Conservation (phyloP, 2,888 invertebrate genomes). For the Lasioglossum figueresi region DNA sequence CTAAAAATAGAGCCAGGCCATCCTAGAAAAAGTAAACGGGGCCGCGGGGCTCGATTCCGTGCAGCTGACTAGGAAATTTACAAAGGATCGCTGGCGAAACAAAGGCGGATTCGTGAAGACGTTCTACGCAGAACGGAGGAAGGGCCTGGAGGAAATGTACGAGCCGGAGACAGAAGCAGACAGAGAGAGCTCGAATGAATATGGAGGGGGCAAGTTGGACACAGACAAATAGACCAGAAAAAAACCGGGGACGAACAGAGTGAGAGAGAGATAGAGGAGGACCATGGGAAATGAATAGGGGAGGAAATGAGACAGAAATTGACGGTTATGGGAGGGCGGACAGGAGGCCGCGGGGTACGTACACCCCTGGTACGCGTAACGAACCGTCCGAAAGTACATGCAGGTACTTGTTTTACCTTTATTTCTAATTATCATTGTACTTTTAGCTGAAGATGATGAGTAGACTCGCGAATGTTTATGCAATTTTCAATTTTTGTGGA, state of each 20-base stretch:
- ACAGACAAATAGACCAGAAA: background rate
- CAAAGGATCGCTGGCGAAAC: conserved; percentile 75
- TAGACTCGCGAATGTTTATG: too few relatives aligned
- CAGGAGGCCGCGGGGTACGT: conserved; percentile 57
- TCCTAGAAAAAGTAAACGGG: conserved; percentile 76
- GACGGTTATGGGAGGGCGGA: background rate
- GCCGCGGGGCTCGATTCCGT: conserved; percentile 70
- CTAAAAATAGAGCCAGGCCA: conserved; percentile 76
- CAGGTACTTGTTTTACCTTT: too few relatives aligned
- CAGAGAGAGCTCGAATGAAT: background rate
- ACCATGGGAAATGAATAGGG: conserved; percentile 19
- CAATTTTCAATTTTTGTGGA: too few relatives aligned
- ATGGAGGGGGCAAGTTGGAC: background rate
- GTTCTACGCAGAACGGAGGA: conserved; percentile 44
- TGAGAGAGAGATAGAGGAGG: background rate
- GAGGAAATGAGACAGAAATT: conserved; percentile 9
- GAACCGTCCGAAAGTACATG: too few relatives aligned
- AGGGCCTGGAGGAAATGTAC: conserved; percentile 34
- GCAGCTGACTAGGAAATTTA: conserved; percentile 79
- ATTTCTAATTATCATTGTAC: background rate
- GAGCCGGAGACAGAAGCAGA: conserved; percentile 33
- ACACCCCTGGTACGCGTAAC: conserved; percentile 63
- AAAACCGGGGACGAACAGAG: conserved; percentile 4
- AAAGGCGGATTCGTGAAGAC: conserved; percentile 74
- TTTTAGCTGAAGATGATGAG: background rate